A percentile compares a stretch with the other conserved stretches of the same genome.
These are phyloP conservation scores for Corythornis cristatus DNA, from an alignment of 2,113 vertebrate genomes.

Conservation along the genomic window DNA sequence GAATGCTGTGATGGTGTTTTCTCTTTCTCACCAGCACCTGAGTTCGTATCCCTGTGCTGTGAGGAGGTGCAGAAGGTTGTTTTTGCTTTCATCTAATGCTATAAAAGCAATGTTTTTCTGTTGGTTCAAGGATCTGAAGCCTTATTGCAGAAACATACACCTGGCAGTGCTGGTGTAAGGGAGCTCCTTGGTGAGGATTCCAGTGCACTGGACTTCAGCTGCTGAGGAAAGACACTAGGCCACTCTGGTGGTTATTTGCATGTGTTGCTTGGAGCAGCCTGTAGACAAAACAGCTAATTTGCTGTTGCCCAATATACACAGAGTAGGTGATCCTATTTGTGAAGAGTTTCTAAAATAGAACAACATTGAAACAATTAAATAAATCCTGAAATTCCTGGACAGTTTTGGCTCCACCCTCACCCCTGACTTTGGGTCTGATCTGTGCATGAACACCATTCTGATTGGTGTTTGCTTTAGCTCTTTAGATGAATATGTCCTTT, in stretches of 20 bases:
- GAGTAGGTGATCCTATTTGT: background rate
- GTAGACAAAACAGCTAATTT: background rate
- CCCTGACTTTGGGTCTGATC: background rate
- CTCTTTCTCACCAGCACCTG: background rate
- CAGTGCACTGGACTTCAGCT: background rate
- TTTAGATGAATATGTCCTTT: background rate
- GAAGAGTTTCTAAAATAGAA: background rate
- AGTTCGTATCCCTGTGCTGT: background rate
- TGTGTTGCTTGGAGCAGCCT: background rate
- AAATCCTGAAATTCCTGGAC: background rate
- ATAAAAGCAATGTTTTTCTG: background rate
- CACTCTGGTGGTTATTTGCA: background rate
- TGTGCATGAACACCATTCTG: background rate
- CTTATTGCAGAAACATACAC: background rate
- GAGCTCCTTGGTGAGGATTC: background rate
- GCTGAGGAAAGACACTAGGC: background rate
- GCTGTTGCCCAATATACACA: background rate
- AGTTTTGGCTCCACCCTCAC: background rate
- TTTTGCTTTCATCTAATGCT: background rate
- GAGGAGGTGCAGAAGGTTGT: background rate
- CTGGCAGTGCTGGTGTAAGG: background rate
- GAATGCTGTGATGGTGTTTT: background rate
- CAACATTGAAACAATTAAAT: background rate
- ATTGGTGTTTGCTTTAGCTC: background rate
- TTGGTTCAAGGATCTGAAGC: background rate